These are phyloP conservation scores for Drosophila murphyi DNA, from an alignment of 1,140 invertebrate species.

Conservation along the genomic window DNA sequence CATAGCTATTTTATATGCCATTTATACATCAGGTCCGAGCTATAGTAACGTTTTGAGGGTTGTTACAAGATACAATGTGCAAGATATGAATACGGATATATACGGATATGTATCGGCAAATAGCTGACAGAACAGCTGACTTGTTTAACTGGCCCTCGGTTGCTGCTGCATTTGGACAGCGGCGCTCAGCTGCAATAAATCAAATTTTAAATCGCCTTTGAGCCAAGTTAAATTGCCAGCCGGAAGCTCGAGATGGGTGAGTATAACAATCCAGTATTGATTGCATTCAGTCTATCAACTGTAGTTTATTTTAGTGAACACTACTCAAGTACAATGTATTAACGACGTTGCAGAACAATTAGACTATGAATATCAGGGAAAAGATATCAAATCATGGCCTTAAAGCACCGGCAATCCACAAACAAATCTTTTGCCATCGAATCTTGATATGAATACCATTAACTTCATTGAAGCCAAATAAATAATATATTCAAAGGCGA, in stretches of 20 bases:
- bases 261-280: conserved; percentile 59
- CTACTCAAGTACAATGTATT: not conserved
- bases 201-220: conserved; percentile 78
- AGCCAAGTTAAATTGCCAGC: conserved; percentile 76
- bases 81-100: conserved; percentile 54
- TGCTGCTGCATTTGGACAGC: conserved; percentile 11
- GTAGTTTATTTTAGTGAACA: not conserved
- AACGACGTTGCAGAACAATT: not conserved
- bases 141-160: conserved; percentile 24
- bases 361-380: too few relatives aligned
- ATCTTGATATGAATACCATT: not conserved
- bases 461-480: conserved; percentile 2
- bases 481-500: not conserved
- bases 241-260: conserved; percentile 60
- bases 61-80: conserved; percentile 44
- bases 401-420: too few relatives aligned
- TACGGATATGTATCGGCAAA: conserved; percentile 14
- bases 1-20: conserved; percentile 39
- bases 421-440: not conserved
- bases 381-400: too few relatives aligned
- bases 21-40: conserved; percentile 34
- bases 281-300: conserved; percentile 31
- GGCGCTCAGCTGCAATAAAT: conserved; percentile 64
- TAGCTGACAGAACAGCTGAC: conserved; percentile 59
- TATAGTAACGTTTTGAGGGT: conserved; percentile 10